Base-by-base conservation (phyloP, 2,797 vertebrate species). In the Peromyscus attwateri region DNA sequence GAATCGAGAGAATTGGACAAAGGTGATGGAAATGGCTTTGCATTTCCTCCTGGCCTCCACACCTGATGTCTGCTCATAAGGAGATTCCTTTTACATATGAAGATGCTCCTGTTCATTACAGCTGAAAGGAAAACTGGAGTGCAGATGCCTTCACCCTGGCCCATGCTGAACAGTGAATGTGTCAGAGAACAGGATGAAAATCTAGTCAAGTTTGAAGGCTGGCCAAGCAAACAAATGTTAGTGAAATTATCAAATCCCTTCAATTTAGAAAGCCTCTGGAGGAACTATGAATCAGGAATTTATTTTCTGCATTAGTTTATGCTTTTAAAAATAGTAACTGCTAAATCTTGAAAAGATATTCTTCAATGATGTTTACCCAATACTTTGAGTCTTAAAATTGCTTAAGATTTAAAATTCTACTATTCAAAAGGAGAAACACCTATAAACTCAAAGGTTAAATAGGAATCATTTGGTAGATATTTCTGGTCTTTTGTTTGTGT, bases 391-490 rank as follows among this genome's bases (percentile, higher is more conserved):
- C 92, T 92, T 94, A n/a, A 87, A 91, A 76, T 89, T 90, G 34
- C 34, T 92, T 95, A 57, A 57, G 55, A 57, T 17, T 57, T 57
- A 57, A 57, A 57, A 57, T 57, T 92, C 49, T 89, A 46, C 92
- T 89, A 60, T 46, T 92, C 85, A 94, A 77, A 97, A 68, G 75
- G 21, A 21, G 84, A 93, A 95, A 87, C 17, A 71, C 16, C 34
- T 87, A 92, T n/a, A 83, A 68, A 37, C 5, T 34, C 55, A 91
- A 95, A 93, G 46, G 57, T 25, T 96, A 37, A 91, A 89, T 31
- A 87, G 27, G 12, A 57, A 57, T 57, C 75, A 70, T 25, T n/a
- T 84, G 43, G 62, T 49, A 91, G 19, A 49, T 82, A 37, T 92
- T 91, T 49, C 29, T 70, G 46, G 21, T 49, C n/a, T 89, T 87